Evolutionary conservation across 2,113 vertebrate species (phyloP), one percentile per base, ranked within the genome.

Genomic region (Sinocyclocheilus anophthalmus): DNA sequence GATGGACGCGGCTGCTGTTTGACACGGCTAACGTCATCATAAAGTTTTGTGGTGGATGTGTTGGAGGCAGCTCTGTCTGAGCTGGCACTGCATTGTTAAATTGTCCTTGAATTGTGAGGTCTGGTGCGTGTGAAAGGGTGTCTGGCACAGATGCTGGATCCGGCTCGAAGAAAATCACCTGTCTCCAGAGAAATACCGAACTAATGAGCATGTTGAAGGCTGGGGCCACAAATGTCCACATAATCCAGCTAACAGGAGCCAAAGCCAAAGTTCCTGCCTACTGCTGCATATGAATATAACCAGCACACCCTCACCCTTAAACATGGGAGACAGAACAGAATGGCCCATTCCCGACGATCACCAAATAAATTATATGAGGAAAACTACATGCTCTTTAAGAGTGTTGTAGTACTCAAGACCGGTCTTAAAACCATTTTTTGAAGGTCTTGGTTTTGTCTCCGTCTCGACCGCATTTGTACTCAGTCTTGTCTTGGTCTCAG

Each of bases 31-130:
- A 53, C 70, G 61, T 22, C 39, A 59, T 77, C n/a, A 20, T 53
- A 12, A 70, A 76, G 53, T 61, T 59, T 78, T 10, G 42, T 1
- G 42, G 42, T 9, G 42, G 42, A 42, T 42, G 8, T 42, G 42
- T 42, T 14, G 26, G 22, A 82, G 70, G 69, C 20, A 33, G 76
- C 61, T 18, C 39, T 39, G 39, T 7, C 39, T 39, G 7, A 39
- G 8, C 42, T 42, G 42, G 42, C 42, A 42, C 42, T 42, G 42
- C 69, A 63, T 81, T 63, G 87, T 87, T 85, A 85, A 85, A 90
- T 81, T 84, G 89, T 53, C 87, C 87, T 90, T 90, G 89, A 85
- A 86, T 83, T 76, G 65, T 63, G 81, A 78, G 76, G 81, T 53
- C 86, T 83, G 86, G 61, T 87, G 81, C 18, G 13, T 87, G 76